Conservation (phyloP, 2,888 invertebrate species). For the Bugulina stolonifera region DNA sequence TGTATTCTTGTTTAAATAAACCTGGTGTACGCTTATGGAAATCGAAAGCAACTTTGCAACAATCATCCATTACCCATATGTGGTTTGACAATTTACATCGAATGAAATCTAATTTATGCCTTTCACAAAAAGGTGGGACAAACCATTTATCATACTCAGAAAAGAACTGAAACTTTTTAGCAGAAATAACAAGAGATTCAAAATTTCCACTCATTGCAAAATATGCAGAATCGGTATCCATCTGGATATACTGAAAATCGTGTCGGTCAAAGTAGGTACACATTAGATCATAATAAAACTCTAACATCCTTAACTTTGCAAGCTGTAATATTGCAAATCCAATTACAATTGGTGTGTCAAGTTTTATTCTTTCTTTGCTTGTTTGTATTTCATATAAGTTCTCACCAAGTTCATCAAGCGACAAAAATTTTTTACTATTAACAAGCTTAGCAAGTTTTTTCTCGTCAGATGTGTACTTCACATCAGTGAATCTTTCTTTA, state of each 20-base stretch:
- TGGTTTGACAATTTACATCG: neutral
- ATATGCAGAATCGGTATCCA: neutral
- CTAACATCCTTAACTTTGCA: neutral
- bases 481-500: neutral
- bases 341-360: neutral
- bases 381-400: neutral
- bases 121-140: neutral
- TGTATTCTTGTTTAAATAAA: neutral
- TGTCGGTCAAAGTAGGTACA: neutral
- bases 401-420: neutral
- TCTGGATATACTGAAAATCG: neutral
- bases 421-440: neutral
- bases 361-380: neutral
- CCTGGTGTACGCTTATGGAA: neutral
- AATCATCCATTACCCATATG: neutral
- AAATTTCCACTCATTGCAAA: neutral
- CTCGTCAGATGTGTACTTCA: neutral
- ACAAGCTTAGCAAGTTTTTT: neutral
- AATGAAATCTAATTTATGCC: neutral
- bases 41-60: neutral
- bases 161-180: neutral
- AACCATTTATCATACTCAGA: conserved; percentile 2
- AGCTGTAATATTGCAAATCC: neutral
- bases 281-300: conserved; percentile 5
- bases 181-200: neutral